A percentile compares a stretch with the other conserved stretches of the same genome.
These are phyloP conservation scores for Cryptotermes secundus DNA, from an alignment of 1,140 invertebrate species.

Conservation along the genomic window DNA sequence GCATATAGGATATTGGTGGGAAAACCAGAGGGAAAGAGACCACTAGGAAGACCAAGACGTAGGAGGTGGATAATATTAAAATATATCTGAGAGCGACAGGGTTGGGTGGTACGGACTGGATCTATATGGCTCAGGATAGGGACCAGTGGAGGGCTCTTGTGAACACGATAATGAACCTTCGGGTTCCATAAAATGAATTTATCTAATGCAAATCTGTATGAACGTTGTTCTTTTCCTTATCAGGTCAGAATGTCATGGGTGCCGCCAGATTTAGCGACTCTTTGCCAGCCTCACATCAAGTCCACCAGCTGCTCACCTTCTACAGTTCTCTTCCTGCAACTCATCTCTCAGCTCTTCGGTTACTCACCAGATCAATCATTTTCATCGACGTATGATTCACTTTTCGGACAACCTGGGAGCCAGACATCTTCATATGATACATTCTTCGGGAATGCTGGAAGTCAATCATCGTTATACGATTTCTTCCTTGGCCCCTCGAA, in stretches of 20 bases:
- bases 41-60: too few relatives aligned
- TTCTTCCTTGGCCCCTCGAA: background rate
- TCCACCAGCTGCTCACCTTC: constrained; percentile 57
- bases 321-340: constrained; percentile 56
- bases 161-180: too few relatives aligned
- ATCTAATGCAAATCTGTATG: too few relatives aligned
- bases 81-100: too few relatives aligned
- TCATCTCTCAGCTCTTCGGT: constrained; percentile 58
- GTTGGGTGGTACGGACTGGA: too few relatives aligned
- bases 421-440: background rate
- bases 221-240: too few relatives aligned
- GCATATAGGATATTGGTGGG: too few relatives aligned
- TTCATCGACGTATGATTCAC: background rate
- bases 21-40: too few relatives aligned
- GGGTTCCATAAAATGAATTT: too few relatives aligned
- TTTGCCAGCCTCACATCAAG: constrained; percentile 52
- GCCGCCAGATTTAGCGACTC: constrained; percentile 54
- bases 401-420: background rate
- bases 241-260: constrained; percentile 53
- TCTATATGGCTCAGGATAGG: too few relatives aligned
- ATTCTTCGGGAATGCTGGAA: background rate
- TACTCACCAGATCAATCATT: constrained; percentile 42
- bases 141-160: too few relatives aligned
- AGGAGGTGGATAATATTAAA: too few relatives aligned
- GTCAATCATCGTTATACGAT: background rate